A percentile compares a stretch with the other conserved stretches of the same genome.
Evolutionary conservation across 2,888 invertebrate genomes (phyloP).

Genomic region (Mythimna impura): DNA sequence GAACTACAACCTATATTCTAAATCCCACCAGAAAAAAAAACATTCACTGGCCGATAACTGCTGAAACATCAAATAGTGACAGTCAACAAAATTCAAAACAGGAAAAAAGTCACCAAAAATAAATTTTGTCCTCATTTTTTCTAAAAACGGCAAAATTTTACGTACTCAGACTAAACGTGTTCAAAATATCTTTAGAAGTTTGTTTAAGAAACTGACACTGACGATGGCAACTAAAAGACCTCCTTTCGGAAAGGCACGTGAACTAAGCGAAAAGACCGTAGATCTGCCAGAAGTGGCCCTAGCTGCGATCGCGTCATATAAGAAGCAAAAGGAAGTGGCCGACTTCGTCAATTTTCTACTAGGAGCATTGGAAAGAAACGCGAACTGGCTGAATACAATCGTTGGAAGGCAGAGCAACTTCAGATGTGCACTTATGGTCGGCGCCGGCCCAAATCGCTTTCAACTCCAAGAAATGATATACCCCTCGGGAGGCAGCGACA

Average conservation of each 20-base stretch:
- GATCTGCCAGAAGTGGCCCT: constrained; percentile 82
- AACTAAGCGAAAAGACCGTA: constrained; percentile 64
- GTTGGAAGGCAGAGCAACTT: constrained; percentile 81
- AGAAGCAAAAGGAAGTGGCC: constrained; percentile 81
- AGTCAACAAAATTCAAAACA: constrained; percentile 48
- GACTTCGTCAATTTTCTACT: constrained; percentile 84
- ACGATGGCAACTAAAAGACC: constrained; percentile 73
- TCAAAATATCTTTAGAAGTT: constrained; percentile 70
- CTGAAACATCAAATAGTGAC: constrained; percentile 49
- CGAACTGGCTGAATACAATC: constrained; percentile 81
- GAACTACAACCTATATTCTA: constrained; percentile 23
- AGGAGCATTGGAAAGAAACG: constrained; percentile 80
- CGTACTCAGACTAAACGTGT: constrained; percentile 73
- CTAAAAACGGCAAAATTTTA: constrained; percentile 78
- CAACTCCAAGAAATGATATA: constrained; percentile 84
- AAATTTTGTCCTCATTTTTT: constrained; percentile 44
- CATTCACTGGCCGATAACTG: constrained; percentile 9
- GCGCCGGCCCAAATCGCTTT: constrained; percentile 85
- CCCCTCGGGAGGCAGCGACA: constrained; percentile 75
- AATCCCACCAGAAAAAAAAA: not conserved
- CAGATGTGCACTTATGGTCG: constrained; percentile 82
- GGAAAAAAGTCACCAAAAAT: constrained; percentile 46
- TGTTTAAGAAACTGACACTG: constrained; percentile 67
- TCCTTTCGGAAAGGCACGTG: constrained; percentile 69
- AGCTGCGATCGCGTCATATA: constrained; percentile 83